Conservation (phyloP, 2,113 vertebrate genomes). For the Malurus melanocephalus region DNA sequence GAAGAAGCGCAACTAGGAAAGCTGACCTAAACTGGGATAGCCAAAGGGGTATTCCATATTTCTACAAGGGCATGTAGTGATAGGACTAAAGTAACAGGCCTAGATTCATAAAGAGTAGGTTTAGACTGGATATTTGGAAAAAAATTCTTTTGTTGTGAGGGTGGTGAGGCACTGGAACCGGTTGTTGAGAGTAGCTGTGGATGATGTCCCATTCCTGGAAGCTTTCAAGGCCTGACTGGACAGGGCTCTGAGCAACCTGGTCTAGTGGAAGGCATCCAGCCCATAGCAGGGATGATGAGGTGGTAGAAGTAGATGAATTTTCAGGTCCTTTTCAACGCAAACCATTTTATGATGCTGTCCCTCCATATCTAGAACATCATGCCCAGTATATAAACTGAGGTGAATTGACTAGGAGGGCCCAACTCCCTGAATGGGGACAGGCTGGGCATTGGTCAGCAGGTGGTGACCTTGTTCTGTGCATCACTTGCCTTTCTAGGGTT, state of each 20-base stretch:
- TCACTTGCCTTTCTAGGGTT: neutral
- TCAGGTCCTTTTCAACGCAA: neutral
- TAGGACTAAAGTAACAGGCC: neutral
- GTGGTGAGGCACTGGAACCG: neutral
- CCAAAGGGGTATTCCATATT: neutral
- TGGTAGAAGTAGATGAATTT: neutral
- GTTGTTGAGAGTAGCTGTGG: neutral
- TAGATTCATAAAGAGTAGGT: accelerated
- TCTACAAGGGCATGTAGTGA: neutral
- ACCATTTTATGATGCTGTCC: neutral
- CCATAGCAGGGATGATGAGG: neutral
- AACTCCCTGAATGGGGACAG: neutral
- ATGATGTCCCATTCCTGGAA: neutral
- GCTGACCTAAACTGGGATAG: neutral
- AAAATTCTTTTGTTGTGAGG: neutral
- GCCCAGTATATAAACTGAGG: neutral
- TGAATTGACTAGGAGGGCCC: accelerated
- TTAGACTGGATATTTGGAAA: neutral
- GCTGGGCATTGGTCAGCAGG: neutral
- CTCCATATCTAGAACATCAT: neutral
- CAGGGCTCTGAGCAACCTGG: neutral
- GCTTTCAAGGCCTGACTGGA: neutral
- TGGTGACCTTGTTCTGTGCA: neutral
- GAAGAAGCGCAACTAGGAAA: neutral
- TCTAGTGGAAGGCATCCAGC: neutral